A percentile compares a stretch with the other conserved stretches of the same genome.
phyloP scores from a whole-genome alignment of 92 coral and sea anemone genomes.

The Micromussa lordhowensis region DNA sequence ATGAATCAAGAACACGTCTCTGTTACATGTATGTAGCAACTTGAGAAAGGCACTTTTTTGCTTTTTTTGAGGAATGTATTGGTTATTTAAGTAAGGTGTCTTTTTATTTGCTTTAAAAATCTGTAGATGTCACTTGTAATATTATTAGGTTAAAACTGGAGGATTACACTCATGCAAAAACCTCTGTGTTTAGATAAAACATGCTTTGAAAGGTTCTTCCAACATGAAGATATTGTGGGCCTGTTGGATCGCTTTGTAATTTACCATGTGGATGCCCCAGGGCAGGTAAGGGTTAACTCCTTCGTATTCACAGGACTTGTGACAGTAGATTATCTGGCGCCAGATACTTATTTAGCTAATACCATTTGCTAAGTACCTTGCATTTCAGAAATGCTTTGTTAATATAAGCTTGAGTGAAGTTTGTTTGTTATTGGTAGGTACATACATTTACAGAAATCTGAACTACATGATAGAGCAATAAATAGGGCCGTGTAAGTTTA shows the following conservation, averaged over 20 bases:
- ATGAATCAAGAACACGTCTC: too few species aligned
- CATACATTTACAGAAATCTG: too few species aligned
- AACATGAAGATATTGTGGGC: conserved; percentile 87
- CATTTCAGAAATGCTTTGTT: background rate
- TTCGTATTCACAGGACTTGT: background rate
- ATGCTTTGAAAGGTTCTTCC: conserved; percentile 94
- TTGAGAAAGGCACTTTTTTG: too few species aligned
- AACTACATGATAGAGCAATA: too few species aligned
- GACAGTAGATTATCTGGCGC: background rate
- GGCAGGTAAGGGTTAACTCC: conserved; percentile 75
- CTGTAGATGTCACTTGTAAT: too few species aligned
- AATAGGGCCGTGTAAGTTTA: background rate
- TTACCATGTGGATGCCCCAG: conserved; percentile 98
- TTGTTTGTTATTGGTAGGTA: too few species aligned
- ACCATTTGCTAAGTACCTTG: too few species aligned
- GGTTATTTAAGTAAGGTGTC: too few species aligned
- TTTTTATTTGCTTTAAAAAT: too few species aligned
- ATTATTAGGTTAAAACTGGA: background rate
- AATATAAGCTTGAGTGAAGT: background rate
- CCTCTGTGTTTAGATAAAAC: conserved; percentile 70
- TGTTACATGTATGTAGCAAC: too few species aligned
- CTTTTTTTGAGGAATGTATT: too few species aligned
- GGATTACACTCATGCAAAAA: too few species aligned
- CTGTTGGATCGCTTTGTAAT: conserved; percentile 86
- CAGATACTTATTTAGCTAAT: background rate